Evolutionary conservation across 2,797 vertebrate genomes (phyloP), one percentile per base, ranked within the genome.

Genomic region (Prunella strophiata): DNA sequence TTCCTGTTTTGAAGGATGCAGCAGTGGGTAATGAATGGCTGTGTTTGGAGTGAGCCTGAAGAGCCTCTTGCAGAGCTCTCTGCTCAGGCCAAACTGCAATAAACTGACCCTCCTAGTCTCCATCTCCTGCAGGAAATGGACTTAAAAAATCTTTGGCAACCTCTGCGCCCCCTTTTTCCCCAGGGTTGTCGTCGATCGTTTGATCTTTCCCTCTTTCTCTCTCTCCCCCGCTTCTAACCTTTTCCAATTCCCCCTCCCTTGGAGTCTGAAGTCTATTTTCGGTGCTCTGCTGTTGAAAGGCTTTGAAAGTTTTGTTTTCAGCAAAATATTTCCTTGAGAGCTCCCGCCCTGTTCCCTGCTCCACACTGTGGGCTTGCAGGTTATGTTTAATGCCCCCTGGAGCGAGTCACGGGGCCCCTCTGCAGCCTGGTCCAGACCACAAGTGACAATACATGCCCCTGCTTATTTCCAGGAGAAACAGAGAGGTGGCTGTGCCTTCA

Each of bases 1-100:
- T 96, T 97, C 97, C 96, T 96, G 95, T 97, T 97, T 97, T 98
- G 95, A 97, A 97, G 90, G 92, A 93, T 96, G 94, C 93, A 91
- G 92, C 89, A 85, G 89, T 4, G 95, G 83, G 92, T 95, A 96
- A 97, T 94, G 93, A 97, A 96, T 93, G 94, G 88, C 82, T 94
- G 87, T 94, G 79, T 92, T 96, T 95, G 93, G 66, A 89, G 89
- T 8, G 45, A 93, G 92, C 68, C 85, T 91, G 93, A 94, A 96
- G 85, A 93, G 90, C 74, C 93, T 94, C 94, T 83, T 57, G 89
- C 89, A 91, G 80, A 94, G 86, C 78, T 94, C 76, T 70, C 89
- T 5, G 77, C 79, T 91, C 73, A 38, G 72, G 89, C 92, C 85
- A 94, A 88, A 85, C 68, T 88, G 78, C 75, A 95, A 89, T 79